phyloP scores from a whole-genome alignment of 2,888 invertebrate genomes.

The Hyposoter dolosus region DNA sequence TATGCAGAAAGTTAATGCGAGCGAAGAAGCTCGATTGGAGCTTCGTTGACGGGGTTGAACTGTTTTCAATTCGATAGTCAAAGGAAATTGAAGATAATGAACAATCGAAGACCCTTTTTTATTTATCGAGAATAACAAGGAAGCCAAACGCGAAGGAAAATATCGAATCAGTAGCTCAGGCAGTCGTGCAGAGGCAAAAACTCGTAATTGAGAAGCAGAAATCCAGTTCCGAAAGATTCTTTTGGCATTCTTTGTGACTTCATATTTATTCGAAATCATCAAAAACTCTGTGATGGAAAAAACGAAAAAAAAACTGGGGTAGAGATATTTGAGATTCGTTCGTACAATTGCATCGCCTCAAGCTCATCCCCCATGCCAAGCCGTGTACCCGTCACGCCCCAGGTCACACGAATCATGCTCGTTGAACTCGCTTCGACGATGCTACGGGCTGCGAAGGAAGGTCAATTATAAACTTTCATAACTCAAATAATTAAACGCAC shows the following conservation, averaged over 20 bases:
- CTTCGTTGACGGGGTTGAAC: neutral
- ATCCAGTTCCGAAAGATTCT: neutral
- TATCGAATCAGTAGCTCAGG: neutral
- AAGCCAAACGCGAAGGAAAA: neutral
- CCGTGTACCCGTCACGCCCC: neutral
- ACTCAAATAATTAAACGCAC: conserved; percentile 62
- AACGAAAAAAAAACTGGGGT: neutral
- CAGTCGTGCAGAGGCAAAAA: neutral
- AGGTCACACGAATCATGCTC: conserved; percentile 15
- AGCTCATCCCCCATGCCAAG: neutral
- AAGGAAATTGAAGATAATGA: neutral
- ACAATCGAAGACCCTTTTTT: neutral
- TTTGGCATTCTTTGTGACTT: neutral
- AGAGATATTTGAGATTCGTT: conserved; percentile 8
- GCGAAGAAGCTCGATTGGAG: neutral
- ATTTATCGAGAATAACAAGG: neutral
- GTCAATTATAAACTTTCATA: conserved; percentile 65
- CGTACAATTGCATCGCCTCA: conserved; percentile 11
- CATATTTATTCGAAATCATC: neutral
- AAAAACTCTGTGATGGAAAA: conserved; percentile 8
- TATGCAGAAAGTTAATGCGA: neutral
- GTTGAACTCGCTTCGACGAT: conserved; percentile 33
- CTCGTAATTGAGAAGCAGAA: neutral
- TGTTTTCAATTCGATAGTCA: neutral
- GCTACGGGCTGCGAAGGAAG: conserved; percentile 23